phyloP scores from a whole-genome alignment of 92 coral and sea anemone genomes.

The Pocillopora grandis region DNA sequence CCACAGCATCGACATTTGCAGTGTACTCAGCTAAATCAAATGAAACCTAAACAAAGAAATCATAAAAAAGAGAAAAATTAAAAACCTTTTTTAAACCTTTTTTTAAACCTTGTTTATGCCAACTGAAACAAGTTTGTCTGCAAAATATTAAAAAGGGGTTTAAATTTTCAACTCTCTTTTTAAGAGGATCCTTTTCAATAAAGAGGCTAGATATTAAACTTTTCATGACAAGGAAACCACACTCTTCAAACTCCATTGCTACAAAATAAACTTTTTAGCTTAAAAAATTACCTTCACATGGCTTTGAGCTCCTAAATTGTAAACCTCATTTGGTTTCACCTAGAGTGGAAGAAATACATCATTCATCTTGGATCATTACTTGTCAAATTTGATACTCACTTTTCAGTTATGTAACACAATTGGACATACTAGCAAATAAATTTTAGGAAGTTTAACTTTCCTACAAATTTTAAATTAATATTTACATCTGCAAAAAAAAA shows the following conservation, averaged over 20 bases:
- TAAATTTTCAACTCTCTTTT: too few relatives aligned
- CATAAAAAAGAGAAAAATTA: not conserved
- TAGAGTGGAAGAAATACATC: constrained; percentile 4
- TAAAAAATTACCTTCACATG: constrained; percentile 82
- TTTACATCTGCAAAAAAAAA: not conserved
- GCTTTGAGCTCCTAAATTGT: constrained; percentile 96
- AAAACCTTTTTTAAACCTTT: not conserved
- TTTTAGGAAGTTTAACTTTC: too few relatives aligned
- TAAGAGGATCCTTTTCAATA: not conserved
- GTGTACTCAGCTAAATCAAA: constrained; percentile 98
- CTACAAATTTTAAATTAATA: not conserved
- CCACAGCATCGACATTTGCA: constrained; percentile 98
- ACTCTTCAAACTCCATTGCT: not conserved
- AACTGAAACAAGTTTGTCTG: not conserved
- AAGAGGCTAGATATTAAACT: not conserved
- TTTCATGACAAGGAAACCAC: not conserved
- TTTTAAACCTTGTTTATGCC: not conserved
- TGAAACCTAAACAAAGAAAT: constrained; percentile 68
- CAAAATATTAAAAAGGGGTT: too few relatives aligned
- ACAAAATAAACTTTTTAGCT: not conserved
- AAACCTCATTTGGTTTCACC: constrained; percentile 95
- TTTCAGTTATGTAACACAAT: too few relatives aligned
- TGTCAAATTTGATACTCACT: too few relatives aligned
- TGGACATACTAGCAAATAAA: too few relatives aligned
- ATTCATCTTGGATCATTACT: not conserved